Conservation (phyloP, 1,140 invertebrate genomes). For the Coelopa frigida region DNA sequence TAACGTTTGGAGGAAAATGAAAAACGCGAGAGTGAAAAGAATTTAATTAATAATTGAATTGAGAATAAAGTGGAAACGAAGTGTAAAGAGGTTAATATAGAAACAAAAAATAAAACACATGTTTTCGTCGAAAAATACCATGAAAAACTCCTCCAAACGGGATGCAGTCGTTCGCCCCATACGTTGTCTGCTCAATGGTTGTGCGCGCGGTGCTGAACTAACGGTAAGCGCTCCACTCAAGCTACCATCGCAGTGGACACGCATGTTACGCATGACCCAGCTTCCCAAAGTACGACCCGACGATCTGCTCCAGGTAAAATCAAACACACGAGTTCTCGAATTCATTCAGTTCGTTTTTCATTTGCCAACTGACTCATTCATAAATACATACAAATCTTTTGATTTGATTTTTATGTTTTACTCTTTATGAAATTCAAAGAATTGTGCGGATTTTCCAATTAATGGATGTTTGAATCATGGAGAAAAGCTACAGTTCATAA, state of each 20-base stretch:
- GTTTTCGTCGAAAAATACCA: slow-evolving; percentile 5
- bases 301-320: slow-evolving; percentile 47
- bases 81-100: not conserved
- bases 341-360: too few relatives aligned
- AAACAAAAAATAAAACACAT: not conserved
- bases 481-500: too few relatives aligned
- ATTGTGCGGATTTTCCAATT: too few relatives aligned
- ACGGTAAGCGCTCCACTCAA: slow-evolving; percentile 43
- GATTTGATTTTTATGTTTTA: too few relatives aligned
- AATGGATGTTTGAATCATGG: too few relatives aligned
- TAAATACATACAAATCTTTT: too few relatives aligned
- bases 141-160: slow-evolving; percentile 25
- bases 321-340: too few relatives aligned
- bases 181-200: slow-evolving; percentile 32
- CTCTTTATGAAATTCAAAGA: too few relatives aligned
- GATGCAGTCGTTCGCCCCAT: slow-evolving; percentile 30
- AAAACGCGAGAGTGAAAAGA: not conserved
- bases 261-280: slow-evolving; percentile 48
- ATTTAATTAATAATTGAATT: not conserved
- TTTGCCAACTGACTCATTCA: too few relatives aligned
- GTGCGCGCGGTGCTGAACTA: slow-evolving; percentile 23
- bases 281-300: slow-evolving; percentile 43
- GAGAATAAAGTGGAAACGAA: not conserved
- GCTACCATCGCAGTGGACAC: slow-evolving; percentile 51
- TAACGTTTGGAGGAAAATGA: not conserved